Evolutionary conservation across 2,888 invertebrate genomes (phyloP).

Genomic region (Melinaea menophilus): DNA sequence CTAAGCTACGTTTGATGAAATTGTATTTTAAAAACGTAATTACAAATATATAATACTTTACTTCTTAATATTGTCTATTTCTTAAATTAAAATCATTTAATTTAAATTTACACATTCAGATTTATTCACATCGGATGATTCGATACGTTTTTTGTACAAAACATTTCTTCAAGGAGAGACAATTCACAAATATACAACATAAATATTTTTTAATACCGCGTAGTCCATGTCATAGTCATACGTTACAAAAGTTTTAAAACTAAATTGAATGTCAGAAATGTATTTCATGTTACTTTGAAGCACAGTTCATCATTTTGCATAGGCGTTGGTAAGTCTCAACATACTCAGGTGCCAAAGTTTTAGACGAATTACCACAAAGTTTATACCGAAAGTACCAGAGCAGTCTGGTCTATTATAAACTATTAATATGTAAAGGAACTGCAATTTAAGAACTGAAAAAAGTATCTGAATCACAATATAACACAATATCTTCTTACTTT

Average conservation of each 20-base stretch:
- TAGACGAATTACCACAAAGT: slow-evolving; percentile 65
- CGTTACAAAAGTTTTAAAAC: neutral
- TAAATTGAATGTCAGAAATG: slow-evolving; percentile 1
- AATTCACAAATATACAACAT: neutral
- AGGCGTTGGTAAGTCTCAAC: slow-evolving; percentile 18
- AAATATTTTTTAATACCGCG: neutral
- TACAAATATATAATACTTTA: too few species aligned
- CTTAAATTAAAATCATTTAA: too few species aligned
- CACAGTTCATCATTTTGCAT: slow-evolving; percentile 40
- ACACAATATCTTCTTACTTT: slow-evolving; percentile 3
- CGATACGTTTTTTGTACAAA: too few species aligned
- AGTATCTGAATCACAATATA: slow-evolving; percentile 19
- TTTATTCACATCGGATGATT: too few species aligned
- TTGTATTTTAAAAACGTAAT: neutral
- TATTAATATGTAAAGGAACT: slow-evolving; percentile 44
- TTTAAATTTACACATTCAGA: too few species aligned
- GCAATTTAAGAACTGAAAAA: slow-evolving; percentile 42
- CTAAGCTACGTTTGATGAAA: neutral
- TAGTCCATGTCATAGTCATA: neutral
- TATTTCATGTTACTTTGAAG: slow-evolving; percentile 9
- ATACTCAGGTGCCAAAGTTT: slow-evolving; percentile 62
- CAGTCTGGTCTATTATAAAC: slow-evolving; percentile 44
- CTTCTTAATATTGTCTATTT: neutral
- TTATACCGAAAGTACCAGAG: slow-evolving; percentile 53
- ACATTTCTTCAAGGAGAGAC: too few species aligned